A percentile compares a stretch with the other conserved stretches of the same genome.
Conservation (phyloP, 2,888 invertebrate species). For the Idaea aversata region DNA sequence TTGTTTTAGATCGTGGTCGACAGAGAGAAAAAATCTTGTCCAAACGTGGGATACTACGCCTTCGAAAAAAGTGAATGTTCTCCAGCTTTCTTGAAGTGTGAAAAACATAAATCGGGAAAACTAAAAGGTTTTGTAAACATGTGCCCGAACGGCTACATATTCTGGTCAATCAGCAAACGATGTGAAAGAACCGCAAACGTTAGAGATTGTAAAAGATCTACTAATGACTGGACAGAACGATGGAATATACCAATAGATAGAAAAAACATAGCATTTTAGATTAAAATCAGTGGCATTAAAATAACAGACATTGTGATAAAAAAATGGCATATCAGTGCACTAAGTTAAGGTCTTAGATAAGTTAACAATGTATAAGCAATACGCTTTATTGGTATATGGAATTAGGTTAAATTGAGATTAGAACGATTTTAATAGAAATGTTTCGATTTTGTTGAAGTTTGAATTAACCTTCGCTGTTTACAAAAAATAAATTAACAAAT, state of each 20-base stretch:
- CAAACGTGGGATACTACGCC: constrained; percentile 84
- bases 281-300: constrained; percentile 17
- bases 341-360: constrained; percentile 19
- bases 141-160: constrained; percentile 88
- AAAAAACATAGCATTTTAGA: constrained; percentile 68
- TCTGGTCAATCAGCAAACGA: constrained; percentile 88
- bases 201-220: constrained; percentile 78
- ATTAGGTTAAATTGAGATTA: background rate
- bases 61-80: constrained; percentile 85
- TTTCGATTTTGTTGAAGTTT: constrained; percentile 12
- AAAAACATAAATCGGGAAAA: constrained; percentile 64
- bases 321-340: constrained; percentile 25
- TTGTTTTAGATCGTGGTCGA: constrained; percentile 82
- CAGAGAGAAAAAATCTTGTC: constrained; percentile 80
- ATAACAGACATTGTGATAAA: constrained; percentile 30
- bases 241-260: constrained; percentile 81
- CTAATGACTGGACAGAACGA: constrained; percentile 66
- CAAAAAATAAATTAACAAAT: constrained; percentile 6
- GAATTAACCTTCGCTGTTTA: constrained; percentile 2
- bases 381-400: background rate
- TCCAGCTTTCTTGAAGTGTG: constrained; percentile 86
- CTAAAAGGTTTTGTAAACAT: constrained; percentile 86
- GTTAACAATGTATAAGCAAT: background rate
- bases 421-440: constrained; percentile 9
- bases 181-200: constrained; percentile 85